A percentile compares a stretch with the other conserved stretches of the same genome.
These are phyloP conservation scores for Perca flavescens DNA, from an alignment of 2,113 vertebrate species.

Conservation along the genomic window DNA sequence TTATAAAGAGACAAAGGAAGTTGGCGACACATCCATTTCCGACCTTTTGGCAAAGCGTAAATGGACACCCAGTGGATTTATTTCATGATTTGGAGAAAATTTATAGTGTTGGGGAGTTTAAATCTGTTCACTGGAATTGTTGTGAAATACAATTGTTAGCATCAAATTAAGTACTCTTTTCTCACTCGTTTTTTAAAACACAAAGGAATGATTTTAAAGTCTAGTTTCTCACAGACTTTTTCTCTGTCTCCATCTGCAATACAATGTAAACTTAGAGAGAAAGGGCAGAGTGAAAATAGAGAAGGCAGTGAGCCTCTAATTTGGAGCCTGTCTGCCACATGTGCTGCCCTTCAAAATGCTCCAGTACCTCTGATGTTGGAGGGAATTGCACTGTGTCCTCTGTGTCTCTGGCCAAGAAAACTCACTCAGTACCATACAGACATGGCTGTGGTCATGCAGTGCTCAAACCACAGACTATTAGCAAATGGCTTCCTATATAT, in stretches of 20 bases:
- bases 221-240: conserved; percentile 24
- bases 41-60: conserved; percentile 69
- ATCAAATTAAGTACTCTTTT: neutral
- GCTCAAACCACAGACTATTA: conserved; percentile 36
- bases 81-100: conserved; percentile 44
- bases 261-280: conserved; percentile 58
- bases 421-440: conserved; percentile 40
- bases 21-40: conserved; percentile 56
- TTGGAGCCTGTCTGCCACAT: conserved; percentile 83
- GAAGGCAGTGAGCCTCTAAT: conserved; percentile 80
- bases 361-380: conserved; percentile 75
- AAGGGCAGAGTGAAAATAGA: conserved; percentile 80
- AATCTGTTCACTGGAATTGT: neutral
- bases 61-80: conserved; percentile 48
- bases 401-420: conserved; percentile 60
- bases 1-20: conserved; percentile 58
- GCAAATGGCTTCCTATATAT: conserved; percentile 34
- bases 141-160: neutral
- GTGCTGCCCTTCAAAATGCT: conserved; percentile 78
- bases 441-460: conserved; percentile 40
- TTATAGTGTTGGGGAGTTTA: conserved; percentile 29
- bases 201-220: conserved; percentile 21
- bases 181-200: conserved; percentile 17
- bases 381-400: conserved; percentile 58
- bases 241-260: conserved; percentile 64